Evolutionary conservation across 2,113 vertebrate species (phyloP).

Genomic region (Heloderma charlesbogerti): DNA sequence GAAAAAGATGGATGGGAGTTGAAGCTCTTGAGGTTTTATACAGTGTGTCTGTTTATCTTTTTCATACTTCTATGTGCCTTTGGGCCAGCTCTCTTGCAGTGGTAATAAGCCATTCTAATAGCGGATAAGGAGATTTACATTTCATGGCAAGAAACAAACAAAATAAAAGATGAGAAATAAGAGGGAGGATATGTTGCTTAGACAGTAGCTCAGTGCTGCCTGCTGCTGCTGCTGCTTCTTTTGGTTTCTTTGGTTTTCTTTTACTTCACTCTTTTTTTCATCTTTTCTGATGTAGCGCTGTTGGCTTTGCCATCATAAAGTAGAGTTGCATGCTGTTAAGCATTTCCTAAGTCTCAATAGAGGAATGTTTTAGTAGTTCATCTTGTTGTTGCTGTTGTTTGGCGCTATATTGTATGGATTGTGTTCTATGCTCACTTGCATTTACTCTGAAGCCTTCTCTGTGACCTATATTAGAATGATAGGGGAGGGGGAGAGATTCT

Average conservation of each 20-base stretch:
- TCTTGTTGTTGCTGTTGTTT: slow-evolving; percentile 41
- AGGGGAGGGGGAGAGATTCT: neutral
- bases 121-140: slow-evolving; percentile 37
- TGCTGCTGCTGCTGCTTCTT: slow-evolving; percentile 37
- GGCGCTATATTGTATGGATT: slow-evolving; percentile 55
- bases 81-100: slow-evolving; percentile 18
- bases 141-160: slow-evolving; percentile 55
- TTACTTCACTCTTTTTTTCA: neutral
- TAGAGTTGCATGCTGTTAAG: slow-evolving; percentile 63
- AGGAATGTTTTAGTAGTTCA: slow-evolving; percentile 39
- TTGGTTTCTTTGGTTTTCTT: slow-evolving; percentile 56
- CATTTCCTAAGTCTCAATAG: slow-evolving; percentile 44
- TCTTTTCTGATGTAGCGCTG: slow-evolving; percentile 44
- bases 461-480: slow-evolving; percentile 40
- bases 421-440: slow-evolving; percentile 56
- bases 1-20: neutral
- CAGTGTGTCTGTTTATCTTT: slow-evolving; percentile 22
- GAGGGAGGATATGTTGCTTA: slow-evolving; percentile 8
- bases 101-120: neutral
- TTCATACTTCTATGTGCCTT: slow-evolving; percentile 21
- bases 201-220: slow-evolving; percentile 33
- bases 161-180: slow-evolving; percentile 60
- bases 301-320: slow-evolving; percentile 68
- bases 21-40: slow-evolving; percentile 10
- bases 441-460: slow-evolving; percentile 38